Evolutionary conservation across 2,797 vertebrate species (phyloP), one percentile per base, ranked within the genome.

Genomic region (Fratercula arctica): DNA sequence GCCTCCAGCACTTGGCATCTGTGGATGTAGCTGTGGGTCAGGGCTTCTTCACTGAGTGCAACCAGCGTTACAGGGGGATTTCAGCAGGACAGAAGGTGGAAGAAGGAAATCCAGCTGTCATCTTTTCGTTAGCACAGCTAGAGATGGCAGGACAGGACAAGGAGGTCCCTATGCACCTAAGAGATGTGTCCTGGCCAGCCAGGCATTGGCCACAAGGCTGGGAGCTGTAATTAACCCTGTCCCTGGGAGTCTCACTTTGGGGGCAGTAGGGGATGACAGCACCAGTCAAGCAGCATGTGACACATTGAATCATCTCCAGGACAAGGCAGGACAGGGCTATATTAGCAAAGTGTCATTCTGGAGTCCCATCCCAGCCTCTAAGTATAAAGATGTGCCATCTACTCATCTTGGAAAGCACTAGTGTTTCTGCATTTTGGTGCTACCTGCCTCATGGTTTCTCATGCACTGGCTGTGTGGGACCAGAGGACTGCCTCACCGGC

Each of bases 361-460:
- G 67, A 89, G 23, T 24, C 17, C 29, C 28, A 72, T 23, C 31
- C 18, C 70, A 76, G 19, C 15, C 43, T 80, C 37, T 41, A 26
- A 45, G 26, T 41, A 53, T 12, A 43, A 37, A n/a, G 9, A 26
- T 10, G 31, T n/a, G 31, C 33, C 24, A 37, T 13, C 31, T 63
- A 26, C 46, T 57, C 19, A 31, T 37, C 57, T 46, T 1, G 1
- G 50, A 56, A 73, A 61, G 31, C 68, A 43, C n/a, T 5, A 13
- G 9, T 1, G 8, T 46, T 57, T 29, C 66, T 85, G 56, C 56
- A n/a, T 63, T 48, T 81, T 75, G 35, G 41, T 41, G 41, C 45
- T 35, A 31, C 18, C 31, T 0, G 3, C 23, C 28, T 41, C 17
- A 1, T 0, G 0, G 56, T 51, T 69, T 50, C 77, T 59, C 41